phyloP scores from a whole-genome alignment of 2,113 vertebrate species.

The Fulmarus glacialis region DNA sequence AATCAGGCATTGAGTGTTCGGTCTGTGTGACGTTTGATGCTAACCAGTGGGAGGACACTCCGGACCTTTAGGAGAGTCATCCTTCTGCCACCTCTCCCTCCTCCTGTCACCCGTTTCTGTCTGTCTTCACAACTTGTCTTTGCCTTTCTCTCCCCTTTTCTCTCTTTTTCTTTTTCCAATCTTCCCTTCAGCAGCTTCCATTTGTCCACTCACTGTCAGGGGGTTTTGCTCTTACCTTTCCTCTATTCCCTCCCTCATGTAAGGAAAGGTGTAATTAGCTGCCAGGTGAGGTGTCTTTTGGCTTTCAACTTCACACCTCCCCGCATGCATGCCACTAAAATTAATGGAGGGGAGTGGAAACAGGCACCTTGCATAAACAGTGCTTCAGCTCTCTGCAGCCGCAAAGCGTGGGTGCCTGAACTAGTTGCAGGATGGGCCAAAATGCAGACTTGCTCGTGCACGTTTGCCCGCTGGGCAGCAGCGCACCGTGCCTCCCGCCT shows the following conservation, averaged over 20 bases:
- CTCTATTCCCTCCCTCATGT: not conserved
- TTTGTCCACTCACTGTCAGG: not conserved
- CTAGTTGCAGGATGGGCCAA: not conserved
- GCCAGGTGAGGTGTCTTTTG: not conserved
- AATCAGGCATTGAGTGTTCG: not conserved
- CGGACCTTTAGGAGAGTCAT: rapidly evolving
- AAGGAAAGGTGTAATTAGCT: not conserved
- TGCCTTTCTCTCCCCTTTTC: not conserved
- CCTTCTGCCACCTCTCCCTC: not conserved
- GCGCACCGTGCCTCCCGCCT: rapidly evolving
- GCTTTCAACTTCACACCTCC: not conserved
- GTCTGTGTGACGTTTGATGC: not conserved
- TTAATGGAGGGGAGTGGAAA: not conserved
- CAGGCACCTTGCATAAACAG: not conserved
- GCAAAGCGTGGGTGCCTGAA: rapidly evolving
- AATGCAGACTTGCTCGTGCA: not conserved
- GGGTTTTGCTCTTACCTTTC: not conserved
- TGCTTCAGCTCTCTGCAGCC: rapidly evolving
- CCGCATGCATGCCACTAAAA: rapidly evolving
- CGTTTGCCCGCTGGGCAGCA: rapidly evolving
- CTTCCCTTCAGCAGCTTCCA: not conserved
- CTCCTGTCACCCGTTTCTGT: not conserved
- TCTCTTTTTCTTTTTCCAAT: not conserved
- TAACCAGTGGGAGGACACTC: not conserved
- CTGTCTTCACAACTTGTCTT: not conserved